Base-by-base conservation (phyloP, 1,140 invertebrate species). In the Anoplophora glabripennis region DNA sequence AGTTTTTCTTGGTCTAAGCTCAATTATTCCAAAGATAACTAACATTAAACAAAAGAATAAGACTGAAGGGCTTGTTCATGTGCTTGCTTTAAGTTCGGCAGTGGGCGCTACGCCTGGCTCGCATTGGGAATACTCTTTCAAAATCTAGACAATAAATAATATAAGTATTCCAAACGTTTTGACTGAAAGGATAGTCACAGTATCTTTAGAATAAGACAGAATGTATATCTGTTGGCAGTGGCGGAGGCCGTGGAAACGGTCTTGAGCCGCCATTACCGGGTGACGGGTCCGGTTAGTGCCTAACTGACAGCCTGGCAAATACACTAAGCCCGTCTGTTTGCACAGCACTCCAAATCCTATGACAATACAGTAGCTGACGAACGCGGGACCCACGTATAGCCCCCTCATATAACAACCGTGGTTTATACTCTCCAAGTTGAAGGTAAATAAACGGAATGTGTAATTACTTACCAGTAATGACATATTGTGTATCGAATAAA, bases 311-410 rank as follows among this genome's bases (percentile, higher is more conserved):
- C 58, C 63, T 57, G 64, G 67, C 61, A 72, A 72, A 73, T 70
- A 73, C 62, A 67, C 69, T 66, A 59, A 67, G 46, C 38, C 61
- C 57, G 41, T 66, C 61, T 73, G 70, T 73, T 73, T 66, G 69
- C 72, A 65, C 41, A 69, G 66, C 72, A 72, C 72, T 73, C 63
- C 56, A 73, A 67, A 72, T 71, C 72, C 70, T 66, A 72, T 68
- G 72, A 73, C 78, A 79, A 80, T 77, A 80, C 70, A 70, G 75
- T 74, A 72, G 72, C 78, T 77, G 76, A 77, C 52, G 57, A 62
- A 49, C 54, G 57, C 47, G 35, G 47, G 34, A 28, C 47, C 47
- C 21, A 28, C 21, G 21, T 28, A 28, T 28, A 28, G 21, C 21
- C 28, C 56, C 48, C 46, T 57, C 41, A 44, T 44, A 52, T 33